phyloP scores from a whole-genome alignment of 2,888 invertebrate genomes.

The Pediacus dermestoides region DNA sequence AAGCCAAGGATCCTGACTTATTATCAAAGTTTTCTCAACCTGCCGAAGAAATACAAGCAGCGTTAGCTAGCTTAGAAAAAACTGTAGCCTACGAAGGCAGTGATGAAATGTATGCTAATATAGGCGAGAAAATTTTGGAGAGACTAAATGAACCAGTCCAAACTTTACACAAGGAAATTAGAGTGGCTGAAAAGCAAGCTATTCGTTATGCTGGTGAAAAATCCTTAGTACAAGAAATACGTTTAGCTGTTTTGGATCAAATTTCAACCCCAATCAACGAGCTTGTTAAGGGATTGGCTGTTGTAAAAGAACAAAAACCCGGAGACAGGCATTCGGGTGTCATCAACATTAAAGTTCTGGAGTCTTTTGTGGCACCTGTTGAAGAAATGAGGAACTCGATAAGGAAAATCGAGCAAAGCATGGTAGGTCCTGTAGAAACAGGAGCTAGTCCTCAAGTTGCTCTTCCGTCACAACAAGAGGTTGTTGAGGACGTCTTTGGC shows the following conservation, averaged over 20 bases:
- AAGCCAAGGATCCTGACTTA: constrained; percentile 38
- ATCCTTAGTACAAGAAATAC: constrained; percentile 42
- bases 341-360: constrained; percentile 33
- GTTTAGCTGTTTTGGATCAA: constrained; percentile 61
- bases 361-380: constrained; percentile 39
- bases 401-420: constrained; percentile 36
- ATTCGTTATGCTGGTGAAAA: constrained; percentile 41
- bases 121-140: constrained; percentile 36
- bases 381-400: constrained; percentile 43
- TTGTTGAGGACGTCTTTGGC: constrained; percentile 47
- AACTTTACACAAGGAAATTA: constrained; percentile 39
- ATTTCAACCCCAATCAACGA: constrained; percentile 63
- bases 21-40: constrained; percentile 35
- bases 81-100: constrained; percentile 30
- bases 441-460: constrained; percentile 20
- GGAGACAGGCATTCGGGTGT: constrained; percentile 33
- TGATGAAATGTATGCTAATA: constrained; percentile 30
- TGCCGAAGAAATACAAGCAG: constrained; percentile 50
- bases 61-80: constrained; percentile 43
- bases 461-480: constrained; percentile 28
- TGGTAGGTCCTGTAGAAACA: constrained; percentile 8
- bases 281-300: constrained; percentile 58
- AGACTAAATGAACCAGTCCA: constrained; percentile 40
- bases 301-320: constrained; percentile 41
- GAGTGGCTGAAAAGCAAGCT: constrained; percentile 40